Evolutionary conservation across 30 jellyfish, hydroid and myxozoan species (phyloP).

Genomic region (Calvadosia cruxmelitensis): DNA sequence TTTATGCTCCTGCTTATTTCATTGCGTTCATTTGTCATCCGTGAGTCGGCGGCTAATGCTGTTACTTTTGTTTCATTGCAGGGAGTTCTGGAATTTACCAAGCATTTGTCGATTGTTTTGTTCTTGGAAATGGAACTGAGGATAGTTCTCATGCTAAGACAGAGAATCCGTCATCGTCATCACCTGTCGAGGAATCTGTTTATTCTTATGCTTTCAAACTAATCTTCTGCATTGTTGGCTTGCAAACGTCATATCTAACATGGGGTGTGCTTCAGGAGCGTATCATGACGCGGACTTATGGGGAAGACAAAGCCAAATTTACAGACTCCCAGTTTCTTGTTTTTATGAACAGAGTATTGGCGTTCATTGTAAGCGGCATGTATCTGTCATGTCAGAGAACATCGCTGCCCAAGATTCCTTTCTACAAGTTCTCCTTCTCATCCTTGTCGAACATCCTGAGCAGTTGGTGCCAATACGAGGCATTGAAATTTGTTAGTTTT

Average conservation of each 20-base stretch:
- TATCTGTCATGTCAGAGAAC: conserved; percentile 41
- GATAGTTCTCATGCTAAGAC: not conserved
- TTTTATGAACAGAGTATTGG: conserved; percentile 69
- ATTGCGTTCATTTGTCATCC: too few species aligned
- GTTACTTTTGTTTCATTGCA: too few species aligned
- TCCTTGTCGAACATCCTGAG: conserved; percentile 85
- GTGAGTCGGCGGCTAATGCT: too few species aligned
- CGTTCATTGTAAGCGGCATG: conserved; percentile 53
- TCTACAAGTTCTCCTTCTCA: conserved; percentile 53
- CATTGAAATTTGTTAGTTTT: conserved; percentile 85
- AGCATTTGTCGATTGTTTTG: not conserved
- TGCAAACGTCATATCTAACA: conserved; percentile 74
- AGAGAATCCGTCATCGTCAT: not conserved
- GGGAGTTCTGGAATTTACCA: not conserved
- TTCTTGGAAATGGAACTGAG: not conserved
- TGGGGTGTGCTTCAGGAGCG: conserved; percentile 98
- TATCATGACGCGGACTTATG: conserved; percentile 84
- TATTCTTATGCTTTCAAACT: not conserved
- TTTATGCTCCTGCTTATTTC: too few species aligned
- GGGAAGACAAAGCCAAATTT: conserved; percentile 37
- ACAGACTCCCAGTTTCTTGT: conserved; percentile 81
- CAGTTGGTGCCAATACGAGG: conserved; percentile 98
- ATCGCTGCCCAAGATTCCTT: conserved; percentile 61
- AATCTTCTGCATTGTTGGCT: conserved; percentile 3
- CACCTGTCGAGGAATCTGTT: not conserved